Evolutionary conservation across 2,888 invertebrate species (phyloP).

Genomic region (Agonopterix subpropinquella): DNA sequence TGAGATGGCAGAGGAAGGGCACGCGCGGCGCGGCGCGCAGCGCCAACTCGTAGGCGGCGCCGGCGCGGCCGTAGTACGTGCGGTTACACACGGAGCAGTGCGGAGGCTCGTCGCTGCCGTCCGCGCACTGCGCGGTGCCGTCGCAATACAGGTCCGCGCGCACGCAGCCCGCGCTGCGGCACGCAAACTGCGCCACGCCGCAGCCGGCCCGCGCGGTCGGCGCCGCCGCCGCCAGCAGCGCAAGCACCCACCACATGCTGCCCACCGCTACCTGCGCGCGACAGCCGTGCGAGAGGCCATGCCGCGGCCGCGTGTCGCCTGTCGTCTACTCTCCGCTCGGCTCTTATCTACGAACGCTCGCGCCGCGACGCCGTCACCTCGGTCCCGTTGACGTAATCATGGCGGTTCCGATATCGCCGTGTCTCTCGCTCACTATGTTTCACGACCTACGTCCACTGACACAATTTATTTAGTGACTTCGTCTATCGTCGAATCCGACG

Average conservation of each 20-base stretch:
- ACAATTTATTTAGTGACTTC: too few species aligned
- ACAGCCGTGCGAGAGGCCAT: not conserved
- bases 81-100: conserved; percentile 91
- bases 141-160: conserved; percentile 91
- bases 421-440: too few species aligned
- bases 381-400: too few species aligned
- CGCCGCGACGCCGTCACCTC: too few species aligned
- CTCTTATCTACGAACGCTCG: too few species aligned
- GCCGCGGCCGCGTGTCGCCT: not conserved
- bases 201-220: conserved; percentile 49
- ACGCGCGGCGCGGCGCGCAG: conserved; percentile 85
- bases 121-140: conserved; percentile 88
- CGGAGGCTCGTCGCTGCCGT: conserved; percentile 89
- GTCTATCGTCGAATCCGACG: too few species aligned
- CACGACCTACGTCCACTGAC: too few species aligned
- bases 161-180: conserved; percentile 83
- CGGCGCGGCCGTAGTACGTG: conserved; percentile 92
- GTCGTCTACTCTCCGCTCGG: too few species aligned
- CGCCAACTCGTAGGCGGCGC: conserved; percentile 86
- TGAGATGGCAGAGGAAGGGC: conserved; percentile 92
- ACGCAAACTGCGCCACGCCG: conserved; percentile 54
- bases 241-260: not conserved
- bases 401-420: too few species aligned
- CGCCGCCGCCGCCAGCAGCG: conserved; percentile 14
- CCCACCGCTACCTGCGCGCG: not conserved